Percentiles rank a stretch among this genome's conserved stretches.
phyloP scores from a whole-genome alignment of 2,797 vertebrate genomes.

The Zenarchopterus dispar region DNA sequence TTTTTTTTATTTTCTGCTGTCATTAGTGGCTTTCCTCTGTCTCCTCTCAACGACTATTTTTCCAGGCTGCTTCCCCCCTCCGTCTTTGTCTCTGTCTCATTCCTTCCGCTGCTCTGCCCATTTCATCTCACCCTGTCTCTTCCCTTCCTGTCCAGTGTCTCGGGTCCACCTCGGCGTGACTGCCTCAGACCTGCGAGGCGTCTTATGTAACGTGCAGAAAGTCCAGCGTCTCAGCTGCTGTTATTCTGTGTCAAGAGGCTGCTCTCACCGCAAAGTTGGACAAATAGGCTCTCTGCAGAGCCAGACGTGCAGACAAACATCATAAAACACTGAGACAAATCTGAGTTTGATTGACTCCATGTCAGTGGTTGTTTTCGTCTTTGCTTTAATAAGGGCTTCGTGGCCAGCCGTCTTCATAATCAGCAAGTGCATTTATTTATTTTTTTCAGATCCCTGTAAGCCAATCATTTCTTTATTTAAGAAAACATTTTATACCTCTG shows the following conservation, averaged over 20 bases:
- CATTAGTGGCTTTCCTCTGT: constrained; percentile 81
- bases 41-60: constrained; percentile 74
- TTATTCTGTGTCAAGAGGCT: constrained; percentile 45
- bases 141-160: constrained; percentile 38
- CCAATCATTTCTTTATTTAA: neutral
- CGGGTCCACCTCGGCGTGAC: constrained; percentile 20
- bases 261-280: constrained; percentile 60
- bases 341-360: constrained; percentile 51
- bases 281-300: constrained; percentile 55
- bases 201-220: constrained; percentile 50
- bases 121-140: constrained; percentile 42
- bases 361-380: constrained; percentile 48
- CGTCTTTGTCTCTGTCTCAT: constrained; percentile 56
- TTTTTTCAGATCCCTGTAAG: neutral
- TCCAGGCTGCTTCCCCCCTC: constrained; percentile 62
- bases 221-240: constrained; percentile 49
- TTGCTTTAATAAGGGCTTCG: constrained; percentile 15
- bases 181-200: constrained; percentile 33
- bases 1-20: constrained; percentile 74
- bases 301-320: constrained; percentile 51
- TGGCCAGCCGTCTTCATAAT: neutral
- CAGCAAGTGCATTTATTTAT: neutral
- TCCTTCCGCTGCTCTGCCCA: constrained; percentile 40
- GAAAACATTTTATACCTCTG: neutral
- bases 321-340: constrained; percentile 55